Evolutionary conservation across 2,797 vertebrate species (phyloP).

Genomic region (Ceyx erithaca): DNA sequence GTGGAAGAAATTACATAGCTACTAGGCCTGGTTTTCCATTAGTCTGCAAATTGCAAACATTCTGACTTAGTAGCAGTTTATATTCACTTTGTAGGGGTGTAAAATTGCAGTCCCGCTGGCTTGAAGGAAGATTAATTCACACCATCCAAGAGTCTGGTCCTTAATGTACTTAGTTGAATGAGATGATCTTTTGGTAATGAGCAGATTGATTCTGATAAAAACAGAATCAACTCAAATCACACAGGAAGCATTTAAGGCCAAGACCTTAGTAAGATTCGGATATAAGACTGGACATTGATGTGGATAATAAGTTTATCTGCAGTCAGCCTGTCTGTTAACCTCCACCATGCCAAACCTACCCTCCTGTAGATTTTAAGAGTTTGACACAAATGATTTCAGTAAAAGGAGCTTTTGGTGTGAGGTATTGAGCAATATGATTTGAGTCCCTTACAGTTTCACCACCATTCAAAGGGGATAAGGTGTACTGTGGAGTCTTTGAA

Average conservation of each 20-base stretch:
- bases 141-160: constrained; percentile 14
- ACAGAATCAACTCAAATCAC: constrained; percentile 37
- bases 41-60: constrained; percentile 38
- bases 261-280: constrained; percentile 5
- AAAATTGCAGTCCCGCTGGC: not conserved
- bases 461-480: not conserved
- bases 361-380: not conserved
- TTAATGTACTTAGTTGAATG: constrained; percentile 25
- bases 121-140: constrained; percentile 25
- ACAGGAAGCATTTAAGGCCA: constrained; percentile 32
- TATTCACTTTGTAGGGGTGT: constrained; percentile 25
- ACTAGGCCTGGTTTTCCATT: constrained; percentile 28
- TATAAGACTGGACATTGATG: not conserved
- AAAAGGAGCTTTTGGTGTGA: not conserved
- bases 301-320: not conserved
- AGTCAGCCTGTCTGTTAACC: constrained; percentile 10
- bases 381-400: not conserved
- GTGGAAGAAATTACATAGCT: constrained; percentile 18
- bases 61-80: constrained; percentile 44
- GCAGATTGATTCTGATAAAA: constrained; percentile 53
- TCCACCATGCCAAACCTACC: not conserved
- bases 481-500: not conserved
- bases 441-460: not conserved
- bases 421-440: not conserved
- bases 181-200: constrained; percentile 47